These are phyloP conservation scores for Brachyrhaphis roseni DNA, from an alignment of 2,797 vertebrate genomes.

Conservation along the genomic window DNA sequence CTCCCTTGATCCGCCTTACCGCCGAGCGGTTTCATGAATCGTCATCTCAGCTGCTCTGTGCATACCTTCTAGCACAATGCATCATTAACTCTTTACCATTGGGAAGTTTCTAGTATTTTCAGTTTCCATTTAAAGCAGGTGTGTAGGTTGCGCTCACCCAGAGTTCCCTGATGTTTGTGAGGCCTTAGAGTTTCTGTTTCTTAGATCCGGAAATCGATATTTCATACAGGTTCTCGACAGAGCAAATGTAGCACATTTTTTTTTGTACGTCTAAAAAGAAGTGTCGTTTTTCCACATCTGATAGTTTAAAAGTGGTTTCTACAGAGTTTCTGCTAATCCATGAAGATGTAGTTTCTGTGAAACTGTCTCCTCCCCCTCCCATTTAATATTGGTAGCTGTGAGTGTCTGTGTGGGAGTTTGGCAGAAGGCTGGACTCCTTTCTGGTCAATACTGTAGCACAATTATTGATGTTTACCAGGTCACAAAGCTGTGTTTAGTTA, in stretches of 20 bases:
- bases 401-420: conserved; percentile 15
- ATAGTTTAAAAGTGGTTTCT: conserved; percentile 52
- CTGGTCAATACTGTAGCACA: conserved; percentile 53
- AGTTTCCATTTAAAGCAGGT: not conserved
- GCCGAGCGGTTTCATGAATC: conserved; percentile 19
- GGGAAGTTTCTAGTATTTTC: conserved; percentile 4
- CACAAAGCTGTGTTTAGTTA: conserved; percentile 26
- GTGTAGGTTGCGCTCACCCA: not conserved
- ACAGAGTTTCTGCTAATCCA: conserved; percentile 52
- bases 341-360: conserved; percentile 82
- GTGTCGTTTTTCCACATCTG: conserved; percentile 23
- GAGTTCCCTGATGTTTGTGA: not conserved
- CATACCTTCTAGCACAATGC: not conserved
- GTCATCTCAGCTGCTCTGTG: conserved; percentile 12
- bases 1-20: not conserved
- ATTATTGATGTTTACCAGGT: conserved; percentile 41
- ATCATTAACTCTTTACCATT: not conserved
- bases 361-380: conserved; percentile 58
- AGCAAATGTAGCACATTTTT: conserved; percentile 52
- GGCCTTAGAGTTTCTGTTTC: conserved; percentile 31
- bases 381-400: conserved; percentile 27
- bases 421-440: conserved; percentile 17
- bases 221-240: conserved; percentile 15
- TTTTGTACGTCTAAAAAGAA: conserved; percentile 5
- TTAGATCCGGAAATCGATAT: conserved; percentile 17